Base-by-base conservation (phyloP, 2,888 invertebrate genomes). In the Tetheella fluctuosa region DNA sequence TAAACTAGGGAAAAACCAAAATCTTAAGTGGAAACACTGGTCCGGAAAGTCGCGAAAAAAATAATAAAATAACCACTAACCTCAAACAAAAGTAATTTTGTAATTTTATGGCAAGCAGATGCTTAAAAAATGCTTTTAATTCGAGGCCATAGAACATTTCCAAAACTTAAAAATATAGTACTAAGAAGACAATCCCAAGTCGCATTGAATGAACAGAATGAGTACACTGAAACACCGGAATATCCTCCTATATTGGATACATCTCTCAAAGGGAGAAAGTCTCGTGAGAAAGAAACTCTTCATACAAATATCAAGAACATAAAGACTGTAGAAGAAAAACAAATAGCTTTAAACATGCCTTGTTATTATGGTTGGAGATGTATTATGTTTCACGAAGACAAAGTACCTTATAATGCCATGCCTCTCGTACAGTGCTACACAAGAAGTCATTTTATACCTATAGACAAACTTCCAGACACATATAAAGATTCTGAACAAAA, bases 311-410 rank as follows among this genome's bases (percentile, higher is more conserved):
- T 97, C 15, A 94, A 94, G 80, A 83, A 91, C 1, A 75, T 96
- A 13, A 93, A 95, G 61, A 97, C 97, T 0, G 94, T 97, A 0
- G 98, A 98, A 88, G 97, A 97, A 82, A 98, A 98, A 80, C 94
- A 97, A 73, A 95, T 97, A 58, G 96, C 96, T 71, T 77, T 97
- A 25, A 97, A 97, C 82, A 96, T 97, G 95, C 97, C 96, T 0
- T 94, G 94, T 57, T 97, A 96, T 83, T 98, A 96, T 83, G 97
- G 98, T 1, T 97, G 95, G 91, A 94, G 94, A 75, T 94, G 94
- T 61, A 84, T 95, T 1, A 86, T 94, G 74, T 80, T 97, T 4
- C 83, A 89, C 2, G 97, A 97, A 79, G 86, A 94, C 56, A 70
- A 70, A 15, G 70, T 94, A 25, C 95, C 95, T 0, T 97, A 97